Conservation (phyloP, 64 coral and sea anemone species). For the Dendrophyllia cribrosa region DNA sequence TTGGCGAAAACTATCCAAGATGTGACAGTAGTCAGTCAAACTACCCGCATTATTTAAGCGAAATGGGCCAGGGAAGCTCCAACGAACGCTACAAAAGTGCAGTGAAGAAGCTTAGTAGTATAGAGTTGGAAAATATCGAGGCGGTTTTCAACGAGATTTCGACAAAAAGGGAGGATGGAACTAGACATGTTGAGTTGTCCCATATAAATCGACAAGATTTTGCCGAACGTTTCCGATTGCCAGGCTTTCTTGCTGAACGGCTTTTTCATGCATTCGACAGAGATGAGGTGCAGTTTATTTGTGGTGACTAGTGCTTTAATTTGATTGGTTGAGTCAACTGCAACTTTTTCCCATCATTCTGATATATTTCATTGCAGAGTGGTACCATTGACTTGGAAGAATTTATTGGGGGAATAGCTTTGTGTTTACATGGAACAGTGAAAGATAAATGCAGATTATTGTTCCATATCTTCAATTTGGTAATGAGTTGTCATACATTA, state of each 20-base stretch:
- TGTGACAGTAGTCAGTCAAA: not conserved
- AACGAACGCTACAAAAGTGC: slow-evolving; percentile 87
- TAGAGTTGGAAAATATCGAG: slow-evolving; percentile 91
- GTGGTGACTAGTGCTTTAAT: too few species aligned
- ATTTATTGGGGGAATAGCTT: slow-evolving; percentile 96
- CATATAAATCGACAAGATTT: slow-evolving; percentile 91
- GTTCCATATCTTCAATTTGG: slow-evolving; percentile 94
- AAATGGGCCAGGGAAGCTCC: slow-evolving; percentile 92
- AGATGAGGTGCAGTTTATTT: slow-evolving; percentile 61
- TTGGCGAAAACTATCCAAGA: not conserved
- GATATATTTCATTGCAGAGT: slow-evolving; percentile 57
- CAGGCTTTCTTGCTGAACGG: slow-evolving; percentile 88
- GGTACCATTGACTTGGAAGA: slow-evolving; percentile 97
- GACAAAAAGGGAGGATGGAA: slow-evolving; percentile 82
- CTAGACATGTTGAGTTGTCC: slow-evolving; percentile 75
- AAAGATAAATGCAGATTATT: slow-evolving; percentile 97
- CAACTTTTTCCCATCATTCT: not conserved
- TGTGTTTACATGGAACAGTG: slow-evolving; percentile 95
- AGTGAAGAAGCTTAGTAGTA: slow-evolving; percentile 85
- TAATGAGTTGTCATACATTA: slow-evolving; percentile 15
- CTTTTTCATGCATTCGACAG: slow-evolving; percentile 95
- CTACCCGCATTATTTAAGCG: not conserved
- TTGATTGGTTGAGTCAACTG: too few species aligned
- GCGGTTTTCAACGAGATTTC: slow-evolving; percentile 95
- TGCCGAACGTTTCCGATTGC: slow-evolving; percentile 87